Evolutionary conservation across 2,113 vertebrate species (phyloP).

Genomic region (Nannospalax galili): DNA sequence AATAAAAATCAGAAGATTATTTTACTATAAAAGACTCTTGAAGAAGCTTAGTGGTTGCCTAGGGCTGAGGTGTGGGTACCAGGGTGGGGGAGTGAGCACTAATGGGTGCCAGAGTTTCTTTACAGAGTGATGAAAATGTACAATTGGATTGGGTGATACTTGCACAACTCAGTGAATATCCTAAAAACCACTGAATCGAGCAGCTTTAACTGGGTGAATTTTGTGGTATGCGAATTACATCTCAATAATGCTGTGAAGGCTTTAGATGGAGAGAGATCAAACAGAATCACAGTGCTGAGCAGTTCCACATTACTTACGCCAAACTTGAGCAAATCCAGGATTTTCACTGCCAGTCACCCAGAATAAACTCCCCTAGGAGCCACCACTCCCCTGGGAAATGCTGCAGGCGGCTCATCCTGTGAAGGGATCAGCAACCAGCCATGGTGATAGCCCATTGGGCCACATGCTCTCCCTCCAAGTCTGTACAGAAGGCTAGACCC

Average conservation of each 20-base stretch:
- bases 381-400: background rate
- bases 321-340: constrained; percentile 46
- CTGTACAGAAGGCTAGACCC: background rate
- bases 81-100: background rate
- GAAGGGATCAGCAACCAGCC: background rate
- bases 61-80: background rate
- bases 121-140: background rate
- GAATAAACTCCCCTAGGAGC: constrained; percentile 55
- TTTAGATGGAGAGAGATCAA: constrained; percentile 63
- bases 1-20: constrained; percentile 60
- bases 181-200: background rate
- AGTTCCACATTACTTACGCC: background rate
- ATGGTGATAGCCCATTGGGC: background rate
- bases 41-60: constrained; percentile 59
- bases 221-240: background rate
- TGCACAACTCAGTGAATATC: background rate
- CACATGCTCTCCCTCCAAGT: background rate
- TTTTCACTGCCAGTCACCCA: constrained; percentile 57
- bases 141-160: constrained; percentile 19
- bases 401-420: background rate
- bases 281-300: background rate
- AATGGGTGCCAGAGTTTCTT: background rate
- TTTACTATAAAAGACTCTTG: constrained; percentile 56
- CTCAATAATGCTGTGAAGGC: background rate
- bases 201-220: constrained; percentile 29